Evolutionary conservation across 2,888 invertebrate species (phyloP), one percentile per base, ranked within the genome.

Genomic region (Syrphus vitripennis): DNA sequence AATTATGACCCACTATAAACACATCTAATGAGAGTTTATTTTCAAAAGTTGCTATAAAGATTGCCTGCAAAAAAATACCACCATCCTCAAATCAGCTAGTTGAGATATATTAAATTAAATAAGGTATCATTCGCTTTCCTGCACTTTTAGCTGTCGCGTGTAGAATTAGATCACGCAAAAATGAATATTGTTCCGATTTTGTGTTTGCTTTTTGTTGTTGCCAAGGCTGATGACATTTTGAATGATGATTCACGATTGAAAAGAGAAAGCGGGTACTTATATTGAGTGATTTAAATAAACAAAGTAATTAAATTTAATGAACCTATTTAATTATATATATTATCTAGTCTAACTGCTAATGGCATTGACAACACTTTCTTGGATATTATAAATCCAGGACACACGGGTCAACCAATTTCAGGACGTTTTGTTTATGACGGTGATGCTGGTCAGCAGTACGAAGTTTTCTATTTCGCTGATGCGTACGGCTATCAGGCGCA

Each of bases 341-440:
- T n/a, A 14, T 53, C 26, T 4, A 63, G 63, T 14, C 10, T 16
- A 19, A 29, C 12, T 12, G 4, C 4, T 5, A 40, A 26, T 24
- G 26, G 40, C 16, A 16, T 63, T 45, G 16, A 63, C 88, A 92
- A 91, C 83, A 94, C 94, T 34, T 91, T 92, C 90, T 89, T 94
- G 79, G 93, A 92, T 89, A 89, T 90, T 29, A 89, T 92, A 31
- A 93, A 93, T 26, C 90, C 93, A 45, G 92, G 94, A 12, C 91
- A 91, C 69, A 90, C 92, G 26, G 94, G 94, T 2, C 93, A 93
- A 90, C 91, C 93, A 24, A 94, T 94, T 5, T 91, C 92, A 48
- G 95, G 95, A 50, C 93, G 93, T 45, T 94, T 92, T 89, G 93
- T 94, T n/a, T 94, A 94, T 87, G 14, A 21, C 12, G 93, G 89